These are phyloP conservation scores for Furcula furcula DNA, from an alignment of 2,888 invertebrate genomes.

Conservation along the genomic window DNA sequence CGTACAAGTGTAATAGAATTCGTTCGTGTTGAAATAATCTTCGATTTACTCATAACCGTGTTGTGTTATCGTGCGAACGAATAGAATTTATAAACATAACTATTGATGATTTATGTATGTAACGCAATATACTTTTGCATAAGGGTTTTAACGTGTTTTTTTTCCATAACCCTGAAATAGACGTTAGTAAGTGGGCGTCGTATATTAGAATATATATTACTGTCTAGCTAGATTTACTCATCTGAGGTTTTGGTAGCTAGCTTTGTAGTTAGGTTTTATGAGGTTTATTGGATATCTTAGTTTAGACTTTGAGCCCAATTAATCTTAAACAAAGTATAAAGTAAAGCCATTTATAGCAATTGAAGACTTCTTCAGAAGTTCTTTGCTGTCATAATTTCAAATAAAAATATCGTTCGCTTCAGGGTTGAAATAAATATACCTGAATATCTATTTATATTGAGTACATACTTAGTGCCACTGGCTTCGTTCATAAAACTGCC, in stretches of 20 bases:
- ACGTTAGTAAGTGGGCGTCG: background rate
- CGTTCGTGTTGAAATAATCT: slow-evolving; percentile 30
- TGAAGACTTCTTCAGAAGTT: too few species aligned
- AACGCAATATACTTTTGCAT: slow-evolving; percentile 10
- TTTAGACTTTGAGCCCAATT: background rate
- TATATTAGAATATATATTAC: background rate
- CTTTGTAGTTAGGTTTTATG: too few species aligned
- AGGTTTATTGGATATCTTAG: too few species aligned
- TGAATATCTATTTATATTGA: too few species aligned
- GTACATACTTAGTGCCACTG: too few species aligned
- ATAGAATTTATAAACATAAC: slow-evolving; percentile 25
- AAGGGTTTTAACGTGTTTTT: background rate
- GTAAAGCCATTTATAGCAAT: too few species aligned
- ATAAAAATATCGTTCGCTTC: too few species aligned
- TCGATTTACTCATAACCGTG: slow-evolving; percentile 22
- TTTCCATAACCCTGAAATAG: background rate
- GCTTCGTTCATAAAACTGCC: slow-evolving; percentile 51
- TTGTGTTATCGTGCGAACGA: slow-evolving; percentile 24
- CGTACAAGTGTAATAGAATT: slow-evolving; percentile 26
- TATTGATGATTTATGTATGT: slow-evolving; percentile 19
- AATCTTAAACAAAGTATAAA: background rate
- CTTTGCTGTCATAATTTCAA: too few species aligned
- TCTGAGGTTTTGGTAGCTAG: background rate
- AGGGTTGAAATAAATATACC: too few species aligned
- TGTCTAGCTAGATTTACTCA: background rate